Percentiles rank a stretch among this genome's conserved stretches.
Evolutionary conservation across 2,888 invertebrate species (phyloP).

Genomic region (Noctua janthe): DNA sequence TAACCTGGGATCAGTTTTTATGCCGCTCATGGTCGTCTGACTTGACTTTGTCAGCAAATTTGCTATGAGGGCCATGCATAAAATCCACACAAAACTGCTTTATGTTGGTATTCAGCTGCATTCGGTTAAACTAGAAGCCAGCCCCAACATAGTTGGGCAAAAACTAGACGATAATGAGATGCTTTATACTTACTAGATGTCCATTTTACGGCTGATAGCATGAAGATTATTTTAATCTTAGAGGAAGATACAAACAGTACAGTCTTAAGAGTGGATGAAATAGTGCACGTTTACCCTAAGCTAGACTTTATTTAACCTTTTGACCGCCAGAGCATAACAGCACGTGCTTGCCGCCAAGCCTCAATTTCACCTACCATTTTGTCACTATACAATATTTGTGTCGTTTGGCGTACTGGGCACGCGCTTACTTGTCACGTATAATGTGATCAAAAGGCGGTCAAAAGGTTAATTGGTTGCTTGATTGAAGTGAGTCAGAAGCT

Average conservation of each 20-base stretch:
- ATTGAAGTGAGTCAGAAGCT: neutral
- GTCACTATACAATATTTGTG: no score
- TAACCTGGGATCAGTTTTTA: no score
- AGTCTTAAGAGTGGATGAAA: neutral
- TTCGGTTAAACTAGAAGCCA: neutral
- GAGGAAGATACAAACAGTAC: neutral
- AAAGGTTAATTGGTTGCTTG: no score
- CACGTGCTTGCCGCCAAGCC: no score
- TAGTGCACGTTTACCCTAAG: neutral
- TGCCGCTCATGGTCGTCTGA: neutral
- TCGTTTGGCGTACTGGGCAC: no score
- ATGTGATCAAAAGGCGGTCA: no score
- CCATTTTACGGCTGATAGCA: neutral
- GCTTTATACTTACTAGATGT: neutral
- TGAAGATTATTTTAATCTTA: neutral
- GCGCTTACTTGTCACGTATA: no score
- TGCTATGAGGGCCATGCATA: neutral
- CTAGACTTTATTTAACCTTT: neutral
- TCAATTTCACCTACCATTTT: no score
- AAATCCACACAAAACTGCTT: neutral
- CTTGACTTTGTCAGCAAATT: neutral
- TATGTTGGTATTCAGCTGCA: neutral
- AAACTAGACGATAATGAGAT: neutral
- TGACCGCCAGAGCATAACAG: no score
- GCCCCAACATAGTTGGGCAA: neutral